These are phyloP conservation scores for Apis laboriosa DNA, from an alignment of 1,140 invertebrate species.

Conservation along the genomic window DNA sequence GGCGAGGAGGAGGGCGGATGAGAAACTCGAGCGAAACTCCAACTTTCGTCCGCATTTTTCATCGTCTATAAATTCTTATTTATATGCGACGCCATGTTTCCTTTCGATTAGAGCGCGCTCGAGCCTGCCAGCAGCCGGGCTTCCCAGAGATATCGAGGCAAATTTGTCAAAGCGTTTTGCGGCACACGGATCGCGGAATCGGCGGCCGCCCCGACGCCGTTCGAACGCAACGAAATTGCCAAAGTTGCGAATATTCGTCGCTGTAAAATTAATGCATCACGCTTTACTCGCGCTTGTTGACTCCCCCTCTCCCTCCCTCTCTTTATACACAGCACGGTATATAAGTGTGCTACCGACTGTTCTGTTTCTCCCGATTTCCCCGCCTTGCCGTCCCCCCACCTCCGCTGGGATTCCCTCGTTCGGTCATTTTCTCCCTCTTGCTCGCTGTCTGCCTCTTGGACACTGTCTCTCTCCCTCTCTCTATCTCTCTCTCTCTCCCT, in stretches of 20 bases:
- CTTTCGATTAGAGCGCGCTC: slow-evolving; percentile 73
- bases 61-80: slow-evolving; percentile 80
- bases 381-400: neutral
- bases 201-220: slow-evolving; percentile 47
- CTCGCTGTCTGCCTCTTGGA: neutral
- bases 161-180: slow-evolving; percentile 67
- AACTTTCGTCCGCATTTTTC: slow-evolving; percentile 77
- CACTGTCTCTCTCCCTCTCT: neutral
- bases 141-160: slow-evolving; percentile 63
- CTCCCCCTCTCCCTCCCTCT: no score
- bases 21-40: slow-evolving; percentile 75
- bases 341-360: slow-evolving; percentile 25
- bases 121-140: slow-evolving; percentile 55
- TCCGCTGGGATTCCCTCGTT: neutral
- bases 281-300: neutral
- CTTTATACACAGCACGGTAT: no score
- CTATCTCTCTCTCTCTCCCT: slow-evolving; percentile 1
- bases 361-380: slow-evolving; percentile 33
- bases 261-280: slow-evolving; percentile 41
- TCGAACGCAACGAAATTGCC: slow-evolving; percentile 61
- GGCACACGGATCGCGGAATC: slow-evolving; percentile 48
- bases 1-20: slow-evolving; percentile 54
- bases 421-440: neutral
- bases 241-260: slow-evolving; percentile 57
- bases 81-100: slow-evolving; percentile 78